Conservation (phyloP, 2,888 invertebrate genomes). For the Blera fallax region DNA sequence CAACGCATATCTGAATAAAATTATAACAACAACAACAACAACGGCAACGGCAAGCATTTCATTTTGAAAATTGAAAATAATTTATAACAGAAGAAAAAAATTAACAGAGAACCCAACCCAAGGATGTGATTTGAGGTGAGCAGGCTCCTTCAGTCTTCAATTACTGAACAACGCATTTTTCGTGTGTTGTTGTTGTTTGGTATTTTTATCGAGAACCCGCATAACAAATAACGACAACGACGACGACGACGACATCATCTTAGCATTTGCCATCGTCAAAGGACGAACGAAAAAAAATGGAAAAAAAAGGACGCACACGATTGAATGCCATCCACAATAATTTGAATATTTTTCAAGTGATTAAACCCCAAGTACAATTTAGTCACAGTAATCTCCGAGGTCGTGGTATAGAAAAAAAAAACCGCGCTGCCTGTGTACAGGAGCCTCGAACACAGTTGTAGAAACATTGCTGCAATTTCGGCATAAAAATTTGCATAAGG, state of each 20-base stretch:
- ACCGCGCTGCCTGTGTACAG: background rate
- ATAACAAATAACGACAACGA: conserved; percentile 46
- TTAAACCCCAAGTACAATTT: conserved; percentile 69
- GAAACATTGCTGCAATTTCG: conserved; percentile 68
- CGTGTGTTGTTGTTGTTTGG: background rate
- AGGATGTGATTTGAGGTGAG: conserved; percentile 70
- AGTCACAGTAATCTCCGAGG: conserved; percentile 64
- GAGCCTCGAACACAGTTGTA: background rate
- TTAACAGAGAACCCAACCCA: conserved; percentile 13
- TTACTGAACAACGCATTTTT: conserved; percentile 55
- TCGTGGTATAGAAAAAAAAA: background rate
- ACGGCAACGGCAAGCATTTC: conserved; percentile 42
- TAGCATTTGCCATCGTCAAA: background rate
- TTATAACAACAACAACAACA: conserved; percentile 54
- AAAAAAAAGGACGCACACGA: conserved; percentile 63
- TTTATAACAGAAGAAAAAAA: conserved; percentile 75
- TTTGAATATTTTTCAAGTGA: conserved; percentile 73
- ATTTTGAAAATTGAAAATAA: conserved; percentile 79
- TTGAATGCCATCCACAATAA: conserved; percentile 69
- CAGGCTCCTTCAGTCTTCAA: conserved; percentile 61
- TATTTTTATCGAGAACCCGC: conserved; percentile 55
- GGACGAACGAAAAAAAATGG: background rate
- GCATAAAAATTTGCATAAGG: conserved; percentile 71
- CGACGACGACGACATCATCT: conserved; percentile 2
- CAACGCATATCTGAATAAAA: conserved; percentile 72